Conservation (phyloP, 53 echinoderm and acorn worm species). For the Holothuria leucospilota region DNA sequence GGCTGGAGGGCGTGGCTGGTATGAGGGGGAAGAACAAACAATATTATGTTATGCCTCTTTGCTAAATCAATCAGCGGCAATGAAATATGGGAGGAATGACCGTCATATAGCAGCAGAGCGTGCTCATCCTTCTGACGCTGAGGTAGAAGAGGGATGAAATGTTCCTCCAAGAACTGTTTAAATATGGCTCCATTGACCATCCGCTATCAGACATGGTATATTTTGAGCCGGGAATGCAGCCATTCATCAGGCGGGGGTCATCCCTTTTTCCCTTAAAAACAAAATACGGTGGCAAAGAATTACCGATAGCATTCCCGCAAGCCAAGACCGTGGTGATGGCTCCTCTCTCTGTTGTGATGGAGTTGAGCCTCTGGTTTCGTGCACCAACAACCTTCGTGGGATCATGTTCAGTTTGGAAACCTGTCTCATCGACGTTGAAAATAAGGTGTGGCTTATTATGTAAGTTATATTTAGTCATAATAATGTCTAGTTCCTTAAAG, state of each 20-base stretch:
- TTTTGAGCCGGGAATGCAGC: slow-evolving; percentile 16
- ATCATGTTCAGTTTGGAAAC: slow-evolving; percentile 23
- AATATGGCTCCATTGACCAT: slow-evolving; percentile 38
- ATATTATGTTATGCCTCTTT: slow-evolving; percentile 4
- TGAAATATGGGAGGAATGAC: slow-evolving; percentile 44
- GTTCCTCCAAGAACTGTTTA: slow-evolving; percentile 7
- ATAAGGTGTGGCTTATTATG: not conserved
- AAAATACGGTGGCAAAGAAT: slow-evolving; percentile 20
- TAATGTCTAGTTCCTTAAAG: not conserved
- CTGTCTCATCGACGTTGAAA: slow-evolving; percentile 33
- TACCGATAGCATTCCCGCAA: slow-evolving; percentile 49
- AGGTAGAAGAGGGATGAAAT: slow-evolving; percentile 33
- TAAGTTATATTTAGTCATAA: slow-evolving; percentile 24
- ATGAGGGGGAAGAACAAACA: no score
- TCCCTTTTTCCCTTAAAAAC: slow-evolving; percentile 36
- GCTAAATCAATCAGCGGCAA: not conserved
- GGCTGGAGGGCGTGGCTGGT: slow-evolving; percentile 40
- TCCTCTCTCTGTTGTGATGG: slow-evolving; percentile 27
- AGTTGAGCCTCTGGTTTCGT: not conserved
- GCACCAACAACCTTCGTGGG: slow-evolving; percentile 18
- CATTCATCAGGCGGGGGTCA: not conserved
- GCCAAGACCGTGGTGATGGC: slow-evolving; percentile 43
- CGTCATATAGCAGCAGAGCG: slow-evolving; percentile 29
- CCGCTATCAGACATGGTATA: slow-evolving; percentile 24
- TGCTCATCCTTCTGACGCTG: slow-evolving; percentile 17